phyloP scores from a whole-genome alignment of 2,797 vertebrate genomes.

The Varecia variegata region DNA sequence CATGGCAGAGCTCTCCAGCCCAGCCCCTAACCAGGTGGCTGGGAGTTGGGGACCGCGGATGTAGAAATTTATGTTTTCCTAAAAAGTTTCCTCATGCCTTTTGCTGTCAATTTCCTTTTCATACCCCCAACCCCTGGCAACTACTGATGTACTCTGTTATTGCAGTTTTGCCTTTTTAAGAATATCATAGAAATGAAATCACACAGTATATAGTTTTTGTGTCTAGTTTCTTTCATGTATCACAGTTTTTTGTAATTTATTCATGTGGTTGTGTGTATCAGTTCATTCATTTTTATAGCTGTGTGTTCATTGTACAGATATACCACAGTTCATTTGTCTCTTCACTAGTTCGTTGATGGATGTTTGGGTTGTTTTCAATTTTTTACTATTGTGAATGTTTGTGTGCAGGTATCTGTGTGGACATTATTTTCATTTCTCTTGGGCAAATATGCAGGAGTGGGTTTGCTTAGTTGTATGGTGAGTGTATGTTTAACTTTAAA shows the following conservation, averaged over 20 bases:
- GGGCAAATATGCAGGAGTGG: not conserved
- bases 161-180: not conserved
- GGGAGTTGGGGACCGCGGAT: no score
- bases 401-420: not conserved
- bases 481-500: not conserved
- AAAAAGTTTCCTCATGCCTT: not conserved
- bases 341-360: not conserved
- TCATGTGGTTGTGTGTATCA: not conserved
- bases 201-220: not conserved
- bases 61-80: not conserved
- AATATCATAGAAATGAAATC: not conserved
- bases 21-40: no score
- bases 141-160: not conserved
- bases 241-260: not conserved
- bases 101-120: not conserved
- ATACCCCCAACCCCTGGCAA: not conserved
- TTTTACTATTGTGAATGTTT: not conserved
- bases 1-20: no score
- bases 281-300: constrained; percentile 7
- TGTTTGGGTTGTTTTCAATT: not conserved
- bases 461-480: not conserved
- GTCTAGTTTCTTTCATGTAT: not conserved
- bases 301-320: not conserved
- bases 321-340: not conserved
- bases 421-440: constrained; percentile 33